Evolutionary conservation across 2,888 invertebrate genomes (phyloP).

Genomic region (Abrostola triplasia): DNA sequence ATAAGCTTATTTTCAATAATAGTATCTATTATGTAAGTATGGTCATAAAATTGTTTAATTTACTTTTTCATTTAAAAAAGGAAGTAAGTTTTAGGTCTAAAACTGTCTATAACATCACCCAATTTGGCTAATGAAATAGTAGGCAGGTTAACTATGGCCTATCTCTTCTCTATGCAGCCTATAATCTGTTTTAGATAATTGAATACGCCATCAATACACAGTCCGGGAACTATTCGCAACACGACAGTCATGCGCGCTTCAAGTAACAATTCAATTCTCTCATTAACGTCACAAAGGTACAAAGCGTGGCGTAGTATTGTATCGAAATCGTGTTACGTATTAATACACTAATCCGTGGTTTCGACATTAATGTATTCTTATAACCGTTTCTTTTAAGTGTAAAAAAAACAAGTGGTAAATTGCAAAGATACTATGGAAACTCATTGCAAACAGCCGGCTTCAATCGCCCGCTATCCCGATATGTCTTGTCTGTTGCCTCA

Average conservation of each 20-base stretch:
- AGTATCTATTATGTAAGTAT: too few species aligned
- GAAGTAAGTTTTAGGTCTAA: too few species aligned
- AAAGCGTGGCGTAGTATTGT: background rate
- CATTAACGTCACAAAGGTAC: constrained; percentile 3
- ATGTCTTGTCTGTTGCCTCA: constrained; percentile 12
- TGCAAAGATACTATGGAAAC: background rate
- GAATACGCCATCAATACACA: background rate
- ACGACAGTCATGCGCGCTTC: background rate
- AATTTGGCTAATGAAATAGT: too few species aligned
- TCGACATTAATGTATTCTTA: background rate
- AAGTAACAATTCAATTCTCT: constrained; percentile 4
- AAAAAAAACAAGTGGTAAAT: background rate
- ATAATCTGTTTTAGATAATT: background rate
- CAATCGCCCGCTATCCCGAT: constrained; percentile 2
- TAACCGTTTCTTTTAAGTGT: background rate
- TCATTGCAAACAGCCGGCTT: constrained; percentile 11
- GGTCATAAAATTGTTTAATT: too few species aligned
- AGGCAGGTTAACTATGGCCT: background rate
- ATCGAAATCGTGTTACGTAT: background rate
- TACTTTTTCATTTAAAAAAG: too few species aligned
- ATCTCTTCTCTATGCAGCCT: background rate
- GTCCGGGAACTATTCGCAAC: background rate
- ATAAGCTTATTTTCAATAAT: too few species aligned
- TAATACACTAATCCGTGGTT: too few species aligned
- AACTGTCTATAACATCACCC: too few species aligned